phyloP scores from a whole-genome alignment of 2,113 vertebrate species.

The Eudorcas thomsonii region DNA sequence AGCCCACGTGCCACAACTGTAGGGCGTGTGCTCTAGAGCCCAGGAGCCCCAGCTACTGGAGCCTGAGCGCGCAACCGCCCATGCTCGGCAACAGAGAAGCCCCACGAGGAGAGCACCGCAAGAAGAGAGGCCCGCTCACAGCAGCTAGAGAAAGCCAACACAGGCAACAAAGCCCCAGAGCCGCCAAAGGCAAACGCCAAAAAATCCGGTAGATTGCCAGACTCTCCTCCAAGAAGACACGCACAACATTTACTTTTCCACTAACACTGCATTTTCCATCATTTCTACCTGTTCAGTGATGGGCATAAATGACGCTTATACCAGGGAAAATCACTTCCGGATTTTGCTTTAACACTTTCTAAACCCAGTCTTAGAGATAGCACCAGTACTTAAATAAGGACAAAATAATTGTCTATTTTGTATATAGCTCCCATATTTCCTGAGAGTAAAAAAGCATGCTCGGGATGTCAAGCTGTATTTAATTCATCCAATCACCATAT shows the following conservation, averaged over 20 bases:
- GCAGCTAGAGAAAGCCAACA: background rate
- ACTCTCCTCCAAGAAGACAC: background rate
- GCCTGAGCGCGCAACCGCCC: accelerated
- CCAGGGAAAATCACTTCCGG: background rate
- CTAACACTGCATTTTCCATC: background rate
- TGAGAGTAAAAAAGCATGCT: background rate
- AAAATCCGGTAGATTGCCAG: background rate
- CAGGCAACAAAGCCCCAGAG: background rate
- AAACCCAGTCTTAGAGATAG: background rate
- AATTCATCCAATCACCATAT: background rate
- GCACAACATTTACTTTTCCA: background rate
- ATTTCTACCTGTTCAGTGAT: background rate
- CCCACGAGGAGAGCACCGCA: accelerated
- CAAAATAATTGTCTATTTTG: background rate
- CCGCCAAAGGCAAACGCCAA: background rate
- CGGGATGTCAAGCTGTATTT: background rate
- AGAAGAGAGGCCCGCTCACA: background rate
- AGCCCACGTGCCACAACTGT: background rate
- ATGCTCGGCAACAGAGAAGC: background rate
- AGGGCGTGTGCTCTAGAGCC: background rate
- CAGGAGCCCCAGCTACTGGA: background rate
- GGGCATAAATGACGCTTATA: background rate
- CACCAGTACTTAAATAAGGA: background rate
- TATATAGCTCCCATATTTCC: background rate
- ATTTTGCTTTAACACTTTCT: slow-evolving; percentile 4